phyloP scores from a whole-genome alignment of 2,888 invertebrate species.

The Agriopis marginaria region DNA sequence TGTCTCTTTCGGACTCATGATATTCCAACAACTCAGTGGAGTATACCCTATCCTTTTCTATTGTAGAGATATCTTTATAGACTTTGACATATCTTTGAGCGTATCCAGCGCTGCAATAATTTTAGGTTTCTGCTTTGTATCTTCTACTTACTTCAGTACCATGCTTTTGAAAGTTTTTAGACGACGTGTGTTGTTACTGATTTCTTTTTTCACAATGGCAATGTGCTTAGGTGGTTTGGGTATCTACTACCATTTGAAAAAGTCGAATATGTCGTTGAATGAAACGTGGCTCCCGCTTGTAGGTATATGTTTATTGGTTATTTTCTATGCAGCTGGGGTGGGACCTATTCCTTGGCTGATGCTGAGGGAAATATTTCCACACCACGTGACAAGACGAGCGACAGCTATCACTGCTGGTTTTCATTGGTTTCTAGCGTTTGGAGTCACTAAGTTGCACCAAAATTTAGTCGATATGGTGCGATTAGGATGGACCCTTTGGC shows the following conservation, averaged over 20 bases:
- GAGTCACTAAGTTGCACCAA: conserved; percentile 88
- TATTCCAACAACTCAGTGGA: conserved; percentile 88
- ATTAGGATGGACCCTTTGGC: conserved; percentile 88
- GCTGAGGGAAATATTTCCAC: conserved; percentile 89
- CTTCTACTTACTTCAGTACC: conserved; percentile 85
- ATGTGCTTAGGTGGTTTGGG: conserved; percentile 81
- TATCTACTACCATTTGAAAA: conserved; percentile 77
- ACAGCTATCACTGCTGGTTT: conserved; percentile 89
- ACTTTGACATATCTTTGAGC: conserved; percentile 73
- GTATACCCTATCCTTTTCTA: conserved; percentile 88
- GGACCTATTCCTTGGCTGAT: conserved; percentile 92
- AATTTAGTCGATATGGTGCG: conserved; percentile 84
- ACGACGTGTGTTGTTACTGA: conserved; percentile 87
- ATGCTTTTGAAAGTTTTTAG: conserved; percentile 87
- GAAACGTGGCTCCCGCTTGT: conserved; percentile 86
- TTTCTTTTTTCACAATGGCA: conserved; percentile 87
- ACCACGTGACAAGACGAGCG: conserved; percentile 87
- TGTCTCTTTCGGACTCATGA: conserved; percentile 87
- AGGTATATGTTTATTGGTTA: conserved; percentile 85
- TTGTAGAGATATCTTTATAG: conserved; percentile 83
- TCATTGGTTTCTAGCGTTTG: conserved; percentile 90
- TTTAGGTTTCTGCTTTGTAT: conserved; percentile 87
- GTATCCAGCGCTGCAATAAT: conserved; percentile 83
- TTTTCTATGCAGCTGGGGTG: conserved; percentile 88
- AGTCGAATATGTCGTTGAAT: conserved; percentile 54